Conservation (phyloP, 2,113 vertebrate species). For the Daphoenositta chrysoptera region DNA sequence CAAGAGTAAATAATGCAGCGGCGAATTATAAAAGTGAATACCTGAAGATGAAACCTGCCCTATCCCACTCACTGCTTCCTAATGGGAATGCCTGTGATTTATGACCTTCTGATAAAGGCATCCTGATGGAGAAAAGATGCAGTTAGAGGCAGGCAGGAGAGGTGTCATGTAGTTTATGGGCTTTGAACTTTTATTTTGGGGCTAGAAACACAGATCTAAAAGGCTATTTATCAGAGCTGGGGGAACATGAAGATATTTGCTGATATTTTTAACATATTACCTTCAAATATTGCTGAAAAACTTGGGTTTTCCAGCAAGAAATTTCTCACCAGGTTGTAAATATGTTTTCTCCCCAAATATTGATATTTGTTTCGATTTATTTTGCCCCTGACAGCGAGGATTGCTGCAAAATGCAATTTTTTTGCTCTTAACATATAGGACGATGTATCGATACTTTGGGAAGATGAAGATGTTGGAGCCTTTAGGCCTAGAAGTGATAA, state of each 20-base stretch:
- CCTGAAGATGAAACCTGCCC: background rate
- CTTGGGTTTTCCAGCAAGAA: background rate
- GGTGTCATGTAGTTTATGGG: background rate
- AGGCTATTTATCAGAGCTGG: background rate
- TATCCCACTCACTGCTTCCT: background rate
- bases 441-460: background rate
- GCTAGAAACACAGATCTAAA: background rate
- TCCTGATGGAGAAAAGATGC: slow-evolving; percentile 11
- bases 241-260: background rate
- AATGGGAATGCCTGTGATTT: slow-evolving; percentile 28
- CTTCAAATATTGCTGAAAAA: background rate
- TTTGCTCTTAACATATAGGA: background rate
- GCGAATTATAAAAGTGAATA: slow-evolving; percentile 20
- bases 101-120: slow-evolving; percentile 31
- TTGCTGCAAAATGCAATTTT: background rate
- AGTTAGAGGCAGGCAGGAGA: background rate
- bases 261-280: background rate
- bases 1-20: background rate
- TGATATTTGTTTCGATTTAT: background rate
- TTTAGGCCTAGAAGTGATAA: slow-evolving; percentile 17
- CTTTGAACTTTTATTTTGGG: slow-evolving; percentile 7
- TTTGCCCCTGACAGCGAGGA: background rate
- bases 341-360: background rate
- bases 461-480: background rate
- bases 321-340: background rate